Conservation (phyloP, 2,113 vertebrate species). For the Phaethon lepturus region DNA sequence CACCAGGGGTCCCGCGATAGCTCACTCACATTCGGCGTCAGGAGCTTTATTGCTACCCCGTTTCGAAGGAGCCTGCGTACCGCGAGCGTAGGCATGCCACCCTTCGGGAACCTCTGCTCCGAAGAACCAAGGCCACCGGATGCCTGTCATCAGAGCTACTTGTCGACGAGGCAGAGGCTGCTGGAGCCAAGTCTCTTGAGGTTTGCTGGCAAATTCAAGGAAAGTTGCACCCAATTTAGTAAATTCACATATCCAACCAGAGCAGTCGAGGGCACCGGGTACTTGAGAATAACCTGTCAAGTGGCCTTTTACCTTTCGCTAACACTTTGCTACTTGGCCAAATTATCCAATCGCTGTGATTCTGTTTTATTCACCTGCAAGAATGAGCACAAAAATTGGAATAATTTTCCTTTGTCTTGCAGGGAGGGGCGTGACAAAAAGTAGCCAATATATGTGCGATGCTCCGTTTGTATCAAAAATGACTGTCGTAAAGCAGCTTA, state of each 20-base stretch:
- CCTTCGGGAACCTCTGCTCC: neutral
- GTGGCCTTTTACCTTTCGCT: neutral
- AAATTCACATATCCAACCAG: neutral
- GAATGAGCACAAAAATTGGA: neutral
- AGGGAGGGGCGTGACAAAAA: neutral
- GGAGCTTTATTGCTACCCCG: neutral
- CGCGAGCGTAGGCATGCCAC: rapidly evolving
- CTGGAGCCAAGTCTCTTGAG: neutral
- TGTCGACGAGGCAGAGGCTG: neutral
- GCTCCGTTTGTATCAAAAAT: neutral
- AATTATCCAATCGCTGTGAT: neutral
- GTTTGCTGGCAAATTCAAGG: neutral
- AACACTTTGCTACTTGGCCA: neutral
- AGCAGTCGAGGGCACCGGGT: rapidly evolving
- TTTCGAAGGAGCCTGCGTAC: neutral
- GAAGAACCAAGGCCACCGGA: neutral
- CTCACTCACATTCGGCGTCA: rapidly evolving
- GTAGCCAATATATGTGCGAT: neutral
- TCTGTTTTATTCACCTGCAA: neutral
- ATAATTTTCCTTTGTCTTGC: neutral
- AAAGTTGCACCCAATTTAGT: neutral
- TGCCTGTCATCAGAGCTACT: neutral
- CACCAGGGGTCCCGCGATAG: rapidly evolving
- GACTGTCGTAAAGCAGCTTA: neutral
- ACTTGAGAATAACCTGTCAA: neutral